Evolutionary conservation across 2,113 vertebrate genomes (phyloP), one percentile per base, ranked within the genome.

Genomic region (Smithornis capensis): DNA sequence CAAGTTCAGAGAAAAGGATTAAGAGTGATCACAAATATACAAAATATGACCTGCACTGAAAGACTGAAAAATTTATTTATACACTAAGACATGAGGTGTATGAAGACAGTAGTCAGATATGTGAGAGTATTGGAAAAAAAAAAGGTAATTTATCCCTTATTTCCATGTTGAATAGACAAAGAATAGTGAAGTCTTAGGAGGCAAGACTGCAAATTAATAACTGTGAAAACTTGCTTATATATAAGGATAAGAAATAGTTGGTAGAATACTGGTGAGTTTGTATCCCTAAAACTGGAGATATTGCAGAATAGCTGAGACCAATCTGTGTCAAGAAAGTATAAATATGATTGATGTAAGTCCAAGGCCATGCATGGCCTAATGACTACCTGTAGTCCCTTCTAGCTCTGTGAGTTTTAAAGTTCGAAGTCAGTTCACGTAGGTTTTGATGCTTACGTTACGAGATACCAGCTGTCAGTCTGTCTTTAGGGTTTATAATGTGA

Each of bases 361-460:
- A 83, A 73, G 33, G 45, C 25, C 57, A 62, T 27, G 23, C 33
- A 10, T 55, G 29, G 10, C 17, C 35, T 88, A 68, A 79, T 60
- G 45, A 38, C 56, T 78, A 82, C 52, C 13, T 71, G 62, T 38
- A 88, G 35, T 71, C 6, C 8, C 14, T 83, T 90, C 38, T 75
- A 23, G 52, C 11, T 76, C 70, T 47, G 10, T 71, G 60, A 42
- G 55, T 70, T 75, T 71, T 52, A n/a, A 74, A 87, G 31, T 59
- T 71, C 25, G 24, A 92, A 91, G 25, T 75, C 62, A 68, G 52
- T 52, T 89, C 28, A 65, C 47, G 17, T 37, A 89, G 4, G 7
- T 84, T 77, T 3, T 3, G 0, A 64, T 50, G 19, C 7, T 82
- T 87, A 27, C 60, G 10, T 57, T 83, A 65, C 0, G 0, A 81